A percentile compares a stretch with the other conserved stretches of the same genome.
These are phyloP conservation scores for Drosophila rellima DNA, from an alignment of 2,888 invertebrate genomes.

Conservation along the genomic window DNA sequence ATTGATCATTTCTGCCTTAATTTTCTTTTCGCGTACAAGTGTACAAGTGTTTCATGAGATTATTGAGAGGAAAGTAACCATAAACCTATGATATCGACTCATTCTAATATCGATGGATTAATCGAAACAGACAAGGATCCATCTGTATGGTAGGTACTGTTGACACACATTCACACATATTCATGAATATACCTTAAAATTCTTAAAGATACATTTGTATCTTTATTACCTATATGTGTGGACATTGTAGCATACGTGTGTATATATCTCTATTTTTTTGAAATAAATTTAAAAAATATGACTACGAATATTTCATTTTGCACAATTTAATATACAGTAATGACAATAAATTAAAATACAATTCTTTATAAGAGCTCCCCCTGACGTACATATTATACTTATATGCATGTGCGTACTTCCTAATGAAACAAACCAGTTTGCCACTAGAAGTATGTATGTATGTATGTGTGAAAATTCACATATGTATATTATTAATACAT, in stretches of 20 bases:
- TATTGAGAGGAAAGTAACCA: neutral
- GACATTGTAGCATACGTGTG: neutral
- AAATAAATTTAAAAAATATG: neutral
- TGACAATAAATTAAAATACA: neutral
- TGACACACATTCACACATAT: neutral
- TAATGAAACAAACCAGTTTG: constrained; percentile 36
- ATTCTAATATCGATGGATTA: neutral
- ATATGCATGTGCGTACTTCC: neutral
- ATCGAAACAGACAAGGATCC: constrained; percentile 1
- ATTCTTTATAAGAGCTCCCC: neutral
- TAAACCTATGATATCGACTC: neutral
- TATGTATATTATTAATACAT: neutral
- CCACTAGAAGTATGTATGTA: constrained; percentile 2
- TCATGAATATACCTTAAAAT: neutral
- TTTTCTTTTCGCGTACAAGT: neutral
- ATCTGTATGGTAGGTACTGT: neutral
- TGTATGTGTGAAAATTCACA: neutral
- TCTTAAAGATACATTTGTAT: neutral
- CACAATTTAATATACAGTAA: neutral
- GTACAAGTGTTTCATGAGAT: neutral
- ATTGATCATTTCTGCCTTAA: neutral
- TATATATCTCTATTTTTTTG: neutral
- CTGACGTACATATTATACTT: constrained; percentile 1
- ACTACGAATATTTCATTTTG: neutral
- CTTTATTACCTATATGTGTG: neutral